Conservation (phyloP, 2,113 vertebrate species). For the Azemiops feae region DNA sequence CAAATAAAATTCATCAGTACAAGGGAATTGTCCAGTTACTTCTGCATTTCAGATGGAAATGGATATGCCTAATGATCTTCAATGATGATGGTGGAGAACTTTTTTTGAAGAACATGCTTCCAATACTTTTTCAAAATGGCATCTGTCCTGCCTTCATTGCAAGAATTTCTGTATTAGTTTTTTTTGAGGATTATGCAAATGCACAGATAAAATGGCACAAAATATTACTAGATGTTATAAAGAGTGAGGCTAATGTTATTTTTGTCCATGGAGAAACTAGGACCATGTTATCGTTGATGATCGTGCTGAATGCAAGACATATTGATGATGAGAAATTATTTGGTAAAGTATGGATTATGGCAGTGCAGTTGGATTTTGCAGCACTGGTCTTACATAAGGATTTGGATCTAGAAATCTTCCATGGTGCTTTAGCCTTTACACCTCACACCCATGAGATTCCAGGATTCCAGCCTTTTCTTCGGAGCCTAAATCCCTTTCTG, state of each 20-base stretch:
- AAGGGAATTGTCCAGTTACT: neutral
- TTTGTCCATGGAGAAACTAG: neutral
- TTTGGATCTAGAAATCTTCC: neutral
- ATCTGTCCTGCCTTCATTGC: slow-evolving; percentile 10
- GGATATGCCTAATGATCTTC: slow-evolving; percentile 1
- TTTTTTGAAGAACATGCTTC: neutral
- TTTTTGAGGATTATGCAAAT: neutral
- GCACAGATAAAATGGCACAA: neutral
- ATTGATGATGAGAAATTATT: neutral
- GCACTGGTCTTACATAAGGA: neutral
- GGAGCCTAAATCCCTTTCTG: neutral
- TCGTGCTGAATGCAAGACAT: neutral
- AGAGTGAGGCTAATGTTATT: neutral
- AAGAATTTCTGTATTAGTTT: neutral
- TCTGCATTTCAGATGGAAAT: slow-evolving; percentile 3
- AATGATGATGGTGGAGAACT: neutral
- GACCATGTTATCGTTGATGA: neutral
- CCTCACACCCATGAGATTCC: neutral
- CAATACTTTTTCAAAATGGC: neutral
- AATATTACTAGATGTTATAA: neutral
- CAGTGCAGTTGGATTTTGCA: neutral
- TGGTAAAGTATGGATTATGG: slow-evolving; percentile 10
- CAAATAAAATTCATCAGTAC: slow-evolving; percentile 4
- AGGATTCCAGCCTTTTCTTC: neutral
- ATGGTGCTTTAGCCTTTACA: neutral